Evolutionary conservation across 2,888 invertebrate species (phyloP).

Genomic region (Eupithecia subfuscata): DNA sequence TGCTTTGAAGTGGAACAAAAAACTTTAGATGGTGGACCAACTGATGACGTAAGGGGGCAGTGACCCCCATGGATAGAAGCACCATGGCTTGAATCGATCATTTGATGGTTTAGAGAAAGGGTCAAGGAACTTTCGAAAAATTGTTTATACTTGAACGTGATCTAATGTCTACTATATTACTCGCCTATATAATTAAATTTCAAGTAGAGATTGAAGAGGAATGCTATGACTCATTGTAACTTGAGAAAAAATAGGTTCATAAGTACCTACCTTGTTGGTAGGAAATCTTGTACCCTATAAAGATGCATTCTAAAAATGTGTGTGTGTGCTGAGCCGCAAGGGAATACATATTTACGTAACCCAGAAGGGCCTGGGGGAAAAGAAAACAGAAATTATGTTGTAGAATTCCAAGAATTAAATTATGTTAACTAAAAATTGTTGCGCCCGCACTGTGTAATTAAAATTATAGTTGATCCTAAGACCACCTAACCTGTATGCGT

Average conservation of each 20-base stretch:
- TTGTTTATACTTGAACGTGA: slow-evolving; percentile 38
- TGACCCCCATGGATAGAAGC: slow-evolving; percentile 65
- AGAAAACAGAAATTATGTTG: too few relatives aligned
- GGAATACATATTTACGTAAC: not conserved
- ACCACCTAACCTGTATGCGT: too few relatives aligned
- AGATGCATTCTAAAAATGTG: too few relatives aligned
- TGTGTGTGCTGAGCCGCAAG: not conserved
- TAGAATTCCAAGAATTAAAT: not conserved
- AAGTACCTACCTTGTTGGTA: not conserved
- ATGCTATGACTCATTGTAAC: not conserved
- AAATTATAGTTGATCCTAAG: too few relatives aligned
- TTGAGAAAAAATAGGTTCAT: not conserved
- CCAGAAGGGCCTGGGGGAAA: too few relatives aligned
- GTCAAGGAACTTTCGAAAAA: slow-evolving; percentile 47
- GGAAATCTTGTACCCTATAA: too few relatives aligned
- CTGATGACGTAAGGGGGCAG: slow-evolving; percentile 74
- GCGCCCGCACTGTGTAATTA: too few relatives aligned
- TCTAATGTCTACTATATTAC: slow-evolving; percentile 12
- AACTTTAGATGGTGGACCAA: slow-evolving; percentile 56
- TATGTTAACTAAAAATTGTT: not conserved
- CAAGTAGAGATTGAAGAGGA: not conserved
- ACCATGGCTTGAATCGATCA: slow-evolving; percentile 65
- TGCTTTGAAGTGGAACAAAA: slow-evolving; percentile 61
- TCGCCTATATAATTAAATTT: not conserved
- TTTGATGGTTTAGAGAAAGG: slow-evolving; percentile 49